These are phyloP conservation scores for Polydrusus cervinus DNA, from an alignment of 2,888 invertebrate species.

Conservation along the genomic window DNA sequence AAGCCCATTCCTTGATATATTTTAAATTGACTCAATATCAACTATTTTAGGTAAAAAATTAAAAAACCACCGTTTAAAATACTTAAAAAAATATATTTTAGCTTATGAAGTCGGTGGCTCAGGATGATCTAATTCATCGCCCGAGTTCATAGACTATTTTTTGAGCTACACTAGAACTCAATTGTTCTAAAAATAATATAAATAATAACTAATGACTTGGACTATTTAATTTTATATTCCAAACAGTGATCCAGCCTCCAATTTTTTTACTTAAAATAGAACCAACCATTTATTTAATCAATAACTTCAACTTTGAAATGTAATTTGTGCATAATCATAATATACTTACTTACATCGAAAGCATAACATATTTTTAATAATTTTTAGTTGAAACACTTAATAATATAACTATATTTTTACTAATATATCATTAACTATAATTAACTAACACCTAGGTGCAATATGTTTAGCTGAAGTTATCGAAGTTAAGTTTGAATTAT, in stretches of 20 bases:
- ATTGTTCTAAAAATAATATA: not conserved
- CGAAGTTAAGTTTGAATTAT: constrained; percentile 39
- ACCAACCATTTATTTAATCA: constrained; percentile 30
- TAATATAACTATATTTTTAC: constrained; percentile 58
- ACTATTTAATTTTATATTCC: constrained; percentile 55
- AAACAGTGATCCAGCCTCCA: constrained; percentile 69
- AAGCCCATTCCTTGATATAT: constrained; percentile 32
- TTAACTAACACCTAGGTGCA: constrained; percentile 59
- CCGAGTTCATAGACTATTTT: constrained; percentile 65
- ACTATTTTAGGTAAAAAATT: constrained; percentile 52
- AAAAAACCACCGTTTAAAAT: constrained; percentile 65
- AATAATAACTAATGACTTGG: too few relatives aligned
- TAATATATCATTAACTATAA: constrained; percentile 49
- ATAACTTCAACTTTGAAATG: constrained; percentile 57
- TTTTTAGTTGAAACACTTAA: constrained; percentile 62
- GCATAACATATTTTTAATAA: constrained; percentile 62
- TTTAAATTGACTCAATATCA: not conserved
- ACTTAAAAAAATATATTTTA: not conserved
- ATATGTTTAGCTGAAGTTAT: constrained; percentile 57
- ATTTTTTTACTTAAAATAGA: constrained; percentile 59
- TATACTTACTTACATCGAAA: constrained; percentile 62
- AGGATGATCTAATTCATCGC: constrained; percentile 67
- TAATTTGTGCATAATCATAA: constrained; percentile 55
- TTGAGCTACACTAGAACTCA: not conserved
- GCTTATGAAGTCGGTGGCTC: constrained; percentile 68